Conservation (phyloP, 2,888 invertebrate genomes). For the Diarsia brunnea region DNA sequence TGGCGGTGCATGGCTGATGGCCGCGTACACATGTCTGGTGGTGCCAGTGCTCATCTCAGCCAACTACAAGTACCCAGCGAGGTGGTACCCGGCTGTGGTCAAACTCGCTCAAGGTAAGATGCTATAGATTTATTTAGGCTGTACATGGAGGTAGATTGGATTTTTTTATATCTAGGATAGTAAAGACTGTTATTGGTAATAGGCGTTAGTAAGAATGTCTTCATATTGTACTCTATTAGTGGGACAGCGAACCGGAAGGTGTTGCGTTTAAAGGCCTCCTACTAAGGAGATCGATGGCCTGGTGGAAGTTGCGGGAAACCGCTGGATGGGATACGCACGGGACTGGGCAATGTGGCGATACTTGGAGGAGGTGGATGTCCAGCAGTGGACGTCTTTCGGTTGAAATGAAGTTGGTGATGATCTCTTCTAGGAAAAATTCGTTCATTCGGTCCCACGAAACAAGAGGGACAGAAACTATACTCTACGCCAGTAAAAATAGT, state of each 20-base stretch:
- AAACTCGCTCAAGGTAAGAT: constrained; percentile 90
- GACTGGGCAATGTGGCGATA: too few species aligned
- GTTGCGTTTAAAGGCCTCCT: too few species aligned
- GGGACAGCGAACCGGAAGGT: too few species aligned
- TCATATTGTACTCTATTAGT: neutral
- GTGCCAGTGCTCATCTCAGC: constrained; percentile 93
- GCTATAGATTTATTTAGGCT: neutral
- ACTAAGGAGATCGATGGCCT: too few species aligned
- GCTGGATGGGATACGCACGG: too few species aligned
- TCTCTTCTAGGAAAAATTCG: neutral
- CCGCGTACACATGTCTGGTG: constrained; percentile 92
- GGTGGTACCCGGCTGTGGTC: constrained; percentile 91
- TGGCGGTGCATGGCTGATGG: constrained; percentile 91
- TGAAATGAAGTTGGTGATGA: too few species aligned
- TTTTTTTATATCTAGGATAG: neutral
- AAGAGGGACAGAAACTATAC: neutral
- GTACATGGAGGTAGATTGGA: neutral
- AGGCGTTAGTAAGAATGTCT: neutral
- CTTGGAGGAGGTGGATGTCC: too few species aligned
- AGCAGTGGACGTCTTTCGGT: too few species aligned
- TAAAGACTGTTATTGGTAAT: neutral
- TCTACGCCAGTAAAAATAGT: neutral
- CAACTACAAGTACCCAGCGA: constrained; percentile 93
- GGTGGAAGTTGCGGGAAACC: too few species aligned
- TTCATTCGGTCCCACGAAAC: neutral